phyloP scores from a whole-genome alignment of 2,797 vertebrate genomes.

The Peromyscus nudipes region DNA sequence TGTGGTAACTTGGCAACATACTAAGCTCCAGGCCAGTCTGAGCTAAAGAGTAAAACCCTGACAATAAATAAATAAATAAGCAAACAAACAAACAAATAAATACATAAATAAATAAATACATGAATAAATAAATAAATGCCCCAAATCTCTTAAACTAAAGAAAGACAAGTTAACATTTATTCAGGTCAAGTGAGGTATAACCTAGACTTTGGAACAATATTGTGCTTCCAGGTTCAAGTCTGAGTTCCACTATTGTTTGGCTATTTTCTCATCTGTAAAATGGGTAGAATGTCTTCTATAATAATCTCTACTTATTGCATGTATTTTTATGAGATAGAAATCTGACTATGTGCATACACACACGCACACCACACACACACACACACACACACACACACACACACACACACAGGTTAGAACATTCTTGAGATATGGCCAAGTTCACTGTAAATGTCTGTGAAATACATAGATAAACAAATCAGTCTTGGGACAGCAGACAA shows the following conservation, averaged over 20 bases:
- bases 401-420: background rate
- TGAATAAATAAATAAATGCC: too few relatives aligned
- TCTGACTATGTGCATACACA: background rate
- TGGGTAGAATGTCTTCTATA: background rate
- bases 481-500: background rate
- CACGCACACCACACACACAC: background rate
- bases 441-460: background rate
- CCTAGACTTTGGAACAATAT: background rate
- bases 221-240: background rate
- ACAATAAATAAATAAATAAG: background rate
- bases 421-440: constrained; percentile 1
- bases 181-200: background rate
- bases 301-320: background rate
- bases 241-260: background rate
- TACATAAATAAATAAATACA: too few relatives aligned
- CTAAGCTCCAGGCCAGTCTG: background rate
- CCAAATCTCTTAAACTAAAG: background rate
- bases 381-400: background rate
- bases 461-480: background rate
- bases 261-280: constrained; percentile 36
- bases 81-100: too few relatives aligned
- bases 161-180: background rate
- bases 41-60: background rate
- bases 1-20: background rate
- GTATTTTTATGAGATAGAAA: background rate